phyloP scores from a whole-genome alignment of 2,888 invertebrate genomes.

The Spatulosminthurus flaviceps region DNA sequence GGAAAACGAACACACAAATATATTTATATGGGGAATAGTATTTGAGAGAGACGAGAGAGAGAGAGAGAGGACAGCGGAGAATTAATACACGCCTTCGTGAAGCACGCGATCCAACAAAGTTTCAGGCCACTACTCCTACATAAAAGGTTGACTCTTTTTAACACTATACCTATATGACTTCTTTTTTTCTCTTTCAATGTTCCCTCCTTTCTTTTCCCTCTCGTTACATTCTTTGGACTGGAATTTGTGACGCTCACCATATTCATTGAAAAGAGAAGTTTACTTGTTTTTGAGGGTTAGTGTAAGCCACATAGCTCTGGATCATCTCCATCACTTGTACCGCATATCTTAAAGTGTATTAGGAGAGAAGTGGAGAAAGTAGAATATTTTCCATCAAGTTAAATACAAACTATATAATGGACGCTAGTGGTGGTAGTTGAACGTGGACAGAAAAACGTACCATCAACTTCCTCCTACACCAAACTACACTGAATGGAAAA shows the following conservation, averaged over 20 bases:
- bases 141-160: conserved; percentile 21
- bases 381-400: background rate
- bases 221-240: background rate
- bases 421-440: background rate
- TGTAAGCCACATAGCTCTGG: too few species aligned
- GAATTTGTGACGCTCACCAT: background rate
- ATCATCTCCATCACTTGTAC: background rate
- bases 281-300: too few species aligned
- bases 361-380: too few species aligned
- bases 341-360: too few species aligned
- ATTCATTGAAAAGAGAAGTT: too few species aligned
- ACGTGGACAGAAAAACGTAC: conserved; percentile 42
- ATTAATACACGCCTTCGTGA: conserved; percentile 43
- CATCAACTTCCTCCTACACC: conserved; percentile 39
- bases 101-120: conserved; percentile 36
- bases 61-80: conserved; percentile 26
- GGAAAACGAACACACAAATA: conserved; percentile 10
- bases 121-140: background rate
- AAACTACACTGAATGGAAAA: background rate
- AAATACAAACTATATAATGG: conserved; percentile 23
- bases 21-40: background rate
- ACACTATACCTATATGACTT: conserved; percentile 15
- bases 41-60: background rate
- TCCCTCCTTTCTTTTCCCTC: background rate
- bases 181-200: background rate